phyloP scores from a whole-genome alignment of 2,888 invertebrate genomes.

The Cyclophora punctaria region DNA sequence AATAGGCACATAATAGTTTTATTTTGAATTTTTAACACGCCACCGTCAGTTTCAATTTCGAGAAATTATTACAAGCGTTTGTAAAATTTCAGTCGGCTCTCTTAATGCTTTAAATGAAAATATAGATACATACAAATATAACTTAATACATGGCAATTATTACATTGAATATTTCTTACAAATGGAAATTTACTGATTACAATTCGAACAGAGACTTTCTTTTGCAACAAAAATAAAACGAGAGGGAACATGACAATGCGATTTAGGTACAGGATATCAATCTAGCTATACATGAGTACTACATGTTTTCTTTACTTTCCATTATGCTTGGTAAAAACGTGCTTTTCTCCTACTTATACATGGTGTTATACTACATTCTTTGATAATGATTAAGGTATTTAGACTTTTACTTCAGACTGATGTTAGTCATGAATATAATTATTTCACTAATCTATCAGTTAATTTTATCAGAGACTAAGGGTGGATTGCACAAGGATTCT shows the following conservation, averaged over 20 bases:
- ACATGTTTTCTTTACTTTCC: constrained; percentile 8
- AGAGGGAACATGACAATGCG: background rate
- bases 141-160: constrained; percentile 8
- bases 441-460: background rate
- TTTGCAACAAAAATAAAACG: too few species aligned
- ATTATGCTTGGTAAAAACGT: constrained; percentile 6
- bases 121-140: constrained; percentile 31
- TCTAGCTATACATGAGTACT: background rate
- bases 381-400: constrained; percentile 10
- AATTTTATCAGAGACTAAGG: too few species aligned
- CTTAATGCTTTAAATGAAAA: constrained; percentile 45
- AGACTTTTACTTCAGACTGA: constrained; percentile 10
- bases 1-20: constrained; percentile 31
- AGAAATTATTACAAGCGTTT: constrained; percentile 49
- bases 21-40: constrained; percentile 21
- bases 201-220: too few species aligned
- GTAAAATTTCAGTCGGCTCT: constrained; percentile 57
- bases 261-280: background rate
- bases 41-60: constrained; percentile 46
- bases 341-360: constrained; percentile 8
- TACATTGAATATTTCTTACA: too few species aligned
- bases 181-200: too few species aligned
- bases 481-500: too few species aligned
- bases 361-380: constrained; percentile 12
- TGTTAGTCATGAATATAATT: background rate